Base-by-base conservation (phyloP, 1,140 invertebrate genomes). In the Drosophila bocqueti region DNA sequence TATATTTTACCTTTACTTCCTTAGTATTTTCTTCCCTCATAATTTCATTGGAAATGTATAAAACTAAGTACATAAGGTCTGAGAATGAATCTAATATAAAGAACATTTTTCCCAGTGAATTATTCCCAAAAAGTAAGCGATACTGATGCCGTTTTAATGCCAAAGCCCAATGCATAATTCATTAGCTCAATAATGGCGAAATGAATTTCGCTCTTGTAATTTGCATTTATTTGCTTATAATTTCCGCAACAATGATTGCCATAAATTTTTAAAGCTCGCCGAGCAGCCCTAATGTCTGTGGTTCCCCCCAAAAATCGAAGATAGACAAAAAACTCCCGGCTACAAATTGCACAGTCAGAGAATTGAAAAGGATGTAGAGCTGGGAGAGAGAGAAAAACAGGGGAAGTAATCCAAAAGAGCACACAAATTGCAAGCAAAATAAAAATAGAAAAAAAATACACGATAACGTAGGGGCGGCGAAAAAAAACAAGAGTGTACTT, bases 341-440 rank as follows among this genome's bases (percentile, higher is more conserved):
- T 43, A 59, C 78, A 81, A 82, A 81, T 85, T 69, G 71, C 67
- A 66, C 45, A 65, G 54, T 45, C 79, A 66, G 57, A 50, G 54
- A 68, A 79, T 67, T 64, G 49, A 57, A 36, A 61, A 43, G 9
- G 4, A 59, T n/a, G 49, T 36, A 45, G n/a, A 13, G 26, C n/a
- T 50, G 49, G 11, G 11, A 31, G 13, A 34, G 21, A 4, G 9
- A 40, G 7, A 21, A 38, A 31, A 47, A 55, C 7, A 50, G 24
- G 46, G 60, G 47, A 58, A 77, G 52, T 65, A 78, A 81, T 68
- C 77, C 73, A 66, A 49, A 46, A 46, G 47, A 66, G 64, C 59
- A 43, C 42, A 85, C 60, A 76, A 85, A 81, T 85, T 81, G 82
- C 82, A 71, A 18, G 31, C 16, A 46, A 50, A 54, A 67, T 71